Percentiles rank a stretch among this genome's conserved stretches.
Evolutionary conservation across 2,797 vertebrate genomes (phyloP).

Genomic region (Enteromius fasciolatus): DNA sequence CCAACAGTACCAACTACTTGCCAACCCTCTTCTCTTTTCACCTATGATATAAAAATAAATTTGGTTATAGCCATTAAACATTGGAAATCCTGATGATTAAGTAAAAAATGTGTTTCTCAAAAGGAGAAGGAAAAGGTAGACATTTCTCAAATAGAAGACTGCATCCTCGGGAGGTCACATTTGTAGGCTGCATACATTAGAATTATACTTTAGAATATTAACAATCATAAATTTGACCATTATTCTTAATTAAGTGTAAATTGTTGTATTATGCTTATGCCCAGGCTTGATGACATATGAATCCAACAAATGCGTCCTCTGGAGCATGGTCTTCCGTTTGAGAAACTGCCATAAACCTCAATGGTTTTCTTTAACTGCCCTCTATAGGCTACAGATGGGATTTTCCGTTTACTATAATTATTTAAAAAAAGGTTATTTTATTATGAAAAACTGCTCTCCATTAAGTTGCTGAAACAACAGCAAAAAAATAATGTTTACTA

Average conservation of each 20-base stretch:
- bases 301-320: no score
- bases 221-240: no score
- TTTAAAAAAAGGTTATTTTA: background rate
- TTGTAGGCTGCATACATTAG: no score
- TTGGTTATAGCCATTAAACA: background rate
- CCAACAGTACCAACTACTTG: constrained; percentile 75
- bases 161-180: no score
- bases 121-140: background rate
- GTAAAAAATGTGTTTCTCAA: background rate
- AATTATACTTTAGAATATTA: no score
- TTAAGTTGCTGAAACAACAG: background rate
- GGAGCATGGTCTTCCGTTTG: no score
- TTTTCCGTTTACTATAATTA: background rate
- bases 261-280: no score
- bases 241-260: no score
- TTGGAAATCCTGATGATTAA: background rate
- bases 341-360: background rate
- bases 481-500: no score
- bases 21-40: constrained; percentile 71
- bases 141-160: no score
- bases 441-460: background rate
- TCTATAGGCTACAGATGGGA: constrained; percentile 34
- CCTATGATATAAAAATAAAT: constrained; percentile 14
- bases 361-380: constrained; percentile 17
- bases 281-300: no score